Percentiles rank a stretch among this genome's conserved stretches.
phyloP scores from a whole-genome alignment of 1,140 invertebrate genomes.

The Mercenaria mercenaria region DNA sequence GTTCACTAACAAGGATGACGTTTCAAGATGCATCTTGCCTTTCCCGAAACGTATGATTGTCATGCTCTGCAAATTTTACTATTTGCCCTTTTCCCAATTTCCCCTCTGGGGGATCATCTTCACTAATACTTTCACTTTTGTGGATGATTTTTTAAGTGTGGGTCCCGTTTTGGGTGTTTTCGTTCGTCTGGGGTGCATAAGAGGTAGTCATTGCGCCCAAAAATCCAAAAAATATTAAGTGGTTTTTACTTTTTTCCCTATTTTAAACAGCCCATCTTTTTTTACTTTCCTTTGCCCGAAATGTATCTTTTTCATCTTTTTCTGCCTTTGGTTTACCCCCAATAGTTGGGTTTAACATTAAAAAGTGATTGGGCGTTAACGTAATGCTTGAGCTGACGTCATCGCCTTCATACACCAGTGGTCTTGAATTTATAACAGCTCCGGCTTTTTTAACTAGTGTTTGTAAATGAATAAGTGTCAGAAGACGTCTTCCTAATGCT shows the following conservation, averaged over 20 bases:
- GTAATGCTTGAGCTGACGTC: slow-evolving; percentile 20
- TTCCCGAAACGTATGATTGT: neutral
- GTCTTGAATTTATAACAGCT: slow-evolving; percentile 41
- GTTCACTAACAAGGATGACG: neutral
- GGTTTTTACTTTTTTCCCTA: slow-evolving; percentile 51
- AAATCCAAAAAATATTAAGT: slow-evolving; percentile 32
- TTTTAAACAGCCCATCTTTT: slow-evolving; percentile 5
- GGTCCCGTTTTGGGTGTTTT: neutral
- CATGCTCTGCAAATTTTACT: neutral
- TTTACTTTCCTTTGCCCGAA: too few relatives aligned
- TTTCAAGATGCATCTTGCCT: neutral
- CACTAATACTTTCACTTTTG: neutral
- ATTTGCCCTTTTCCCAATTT: slow-evolving; percentile 22
- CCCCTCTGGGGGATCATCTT: slow-evolving; percentile 30
- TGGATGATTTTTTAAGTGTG: neutral
- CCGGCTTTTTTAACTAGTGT: slow-evolving; percentile 20
- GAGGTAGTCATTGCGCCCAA: slow-evolving; percentile 51
- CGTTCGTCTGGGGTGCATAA: slow-evolving; percentile 21
- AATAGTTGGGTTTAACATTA: neutral
- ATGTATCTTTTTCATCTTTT: slow-evolving; percentile 1
- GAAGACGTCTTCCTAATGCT: too few relatives aligned
- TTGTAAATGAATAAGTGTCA: neutral
- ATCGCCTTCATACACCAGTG: slow-evolving; percentile 30
- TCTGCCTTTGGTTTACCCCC: neutral
- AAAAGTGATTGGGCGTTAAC: slow-evolving; percentile 3